Evolutionary conservation across 64 coral and sea anemone species (phyloP), one percentile per base, ranked within the genome.

Genomic region (Cladopsammia gracilis): DNA sequence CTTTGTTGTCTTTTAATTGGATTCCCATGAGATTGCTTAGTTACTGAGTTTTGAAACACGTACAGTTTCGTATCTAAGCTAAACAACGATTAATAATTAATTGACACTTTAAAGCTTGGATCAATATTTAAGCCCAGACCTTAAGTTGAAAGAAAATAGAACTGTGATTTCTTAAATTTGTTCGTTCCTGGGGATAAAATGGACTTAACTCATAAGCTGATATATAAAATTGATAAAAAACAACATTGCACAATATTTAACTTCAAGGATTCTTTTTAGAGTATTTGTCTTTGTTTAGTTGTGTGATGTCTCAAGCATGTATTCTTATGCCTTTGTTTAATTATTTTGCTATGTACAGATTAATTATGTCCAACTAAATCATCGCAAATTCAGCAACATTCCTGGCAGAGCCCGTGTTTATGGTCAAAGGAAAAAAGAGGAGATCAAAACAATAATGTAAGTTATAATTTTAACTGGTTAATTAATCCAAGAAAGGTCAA

Each of bases 371-470:
- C 43, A 66, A 20, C 61, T 84, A 19, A 84, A 84, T 84, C 80
- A 84, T 84, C 80, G 80, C 44, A 84, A 84, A 50, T 84, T 24
- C 45, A 45, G 80, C 18, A 67, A 64, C 12, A 48, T 84, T 5
- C 80, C 42, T 0, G 80, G 80, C 18, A 84, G 58, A 84, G 80
- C 80, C 7, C 60, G 58, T 48, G 23, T 84, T 3, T 65, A 46
- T 47, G 80, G 80, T 49, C 80, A 48, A 43, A 47, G 80, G 46
- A 84, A 84, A 52, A 84, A 68, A n/a, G 80, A 84, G 22, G 80
- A 84, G 44, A 84, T 62, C 3, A 84, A 84, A 68, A 84, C 80
- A 4, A 84, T 84, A 3, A 50, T 84, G 80, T 84, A 25, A 84
- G 80, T 84, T 15, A 58, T 72, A 2, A 5, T 44, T 72, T 45